A percentile compares a stretch with the other conserved stretches of the same genome.
Evolutionary conservation across 2,113 vertebrate species (phyloP).

Genomic region (Hippocampus comes): DNA sequence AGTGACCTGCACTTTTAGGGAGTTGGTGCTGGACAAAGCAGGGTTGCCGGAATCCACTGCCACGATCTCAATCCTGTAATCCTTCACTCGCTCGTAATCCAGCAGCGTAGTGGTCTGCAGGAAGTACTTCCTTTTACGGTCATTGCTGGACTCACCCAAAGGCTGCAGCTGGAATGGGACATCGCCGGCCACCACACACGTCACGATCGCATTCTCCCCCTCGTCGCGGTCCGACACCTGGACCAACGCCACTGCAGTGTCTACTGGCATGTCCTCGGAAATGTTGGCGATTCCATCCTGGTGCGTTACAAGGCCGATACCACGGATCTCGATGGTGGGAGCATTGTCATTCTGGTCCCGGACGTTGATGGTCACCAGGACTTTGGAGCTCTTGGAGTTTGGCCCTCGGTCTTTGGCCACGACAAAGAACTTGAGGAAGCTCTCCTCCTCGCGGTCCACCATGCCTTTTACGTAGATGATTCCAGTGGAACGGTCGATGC

Average conservation of each 20-base stretch:
- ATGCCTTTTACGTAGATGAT: slow-evolving; percentile 88
- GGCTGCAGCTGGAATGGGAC: slow-evolving; percentile 93
- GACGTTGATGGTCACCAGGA: slow-evolving; percentile 82
- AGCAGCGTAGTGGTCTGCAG: slow-evolving; percentile 89
- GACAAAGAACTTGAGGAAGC: slow-evolving; percentile 85
- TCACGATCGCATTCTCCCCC: slow-evolving; percentile 92
- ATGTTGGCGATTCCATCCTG: slow-evolving; percentile 93
- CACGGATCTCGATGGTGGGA: slow-evolving; percentile 88
- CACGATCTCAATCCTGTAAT: slow-evolving; percentile 93
- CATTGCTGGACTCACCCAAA: slow-evolving; percentile 85
- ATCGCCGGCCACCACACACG: slow-evolving; percentile 90
- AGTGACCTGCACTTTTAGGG: slow-evolving; percentile 91
- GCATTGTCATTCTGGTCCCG: slow-evolving; percentile 93
- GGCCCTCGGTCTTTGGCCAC: slow-evolving; percentile 89
- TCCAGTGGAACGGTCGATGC: slow-evolving; percentile 86
- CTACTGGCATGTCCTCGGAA: slow-evolving; percentile 90
- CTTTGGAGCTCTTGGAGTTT: slow-evolving; percentile 85
- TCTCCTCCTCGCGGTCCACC: slow-evolving; percentile 90
- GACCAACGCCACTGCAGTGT: slow-evolving; percentile 91
- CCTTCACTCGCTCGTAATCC: slow-evolving; percentile 88
- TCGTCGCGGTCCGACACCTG: slow-evolving; percentile 94
- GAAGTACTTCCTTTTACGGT: slow-evolving; percentile 96
- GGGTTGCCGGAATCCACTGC: slow-evolving; percentile 95
- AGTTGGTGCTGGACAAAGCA: slow-evolving; percentile 93
- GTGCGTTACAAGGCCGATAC: slow-evolving; percentile 90